Base-by-base conservation (phyloP, 2,797 vertebrate genomes). In the Dermochelys coriacea region DNA sequence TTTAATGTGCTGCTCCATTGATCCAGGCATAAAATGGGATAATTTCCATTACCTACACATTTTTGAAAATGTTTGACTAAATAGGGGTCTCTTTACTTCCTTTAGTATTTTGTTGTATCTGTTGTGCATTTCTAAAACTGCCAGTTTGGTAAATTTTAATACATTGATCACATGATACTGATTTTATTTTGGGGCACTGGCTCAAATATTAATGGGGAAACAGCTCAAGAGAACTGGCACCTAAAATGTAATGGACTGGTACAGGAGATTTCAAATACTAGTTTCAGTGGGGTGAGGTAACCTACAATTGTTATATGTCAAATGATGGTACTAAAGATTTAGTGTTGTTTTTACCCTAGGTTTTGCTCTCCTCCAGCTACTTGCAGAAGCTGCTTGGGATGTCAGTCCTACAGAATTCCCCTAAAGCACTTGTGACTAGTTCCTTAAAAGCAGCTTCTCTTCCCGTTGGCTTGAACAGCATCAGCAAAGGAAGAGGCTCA, bases 391-490 rank as follows among this genome's bases (percentile, higher is more conserved):
- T 80, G 9, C 64, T 93, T 68, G 87, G 54, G 80, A 84, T 8
- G 57, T 77, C 91, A 15, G 78, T 86, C 27, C 47, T 81, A 31
- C n/a, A 8, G 12, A 94, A 84, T 37, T 4, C 92, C 37, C 50
- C 97, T 59, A 91, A 93, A 87, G 71, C 98, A 49, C 95, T 98
- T 4, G 92, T 98, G 84, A 97, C 98, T 94, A 97, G 96, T 88
- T 99, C 98, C 89, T 91, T 99, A 21, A 97, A 91, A 96, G 96
- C 98, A 92, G 96, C 98, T 79, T 97, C 98, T 87, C 96, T 98
- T 86, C 98, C 97, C 4, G 50, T 97, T 0, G 94, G 95, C 37
- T 93, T 98, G 92, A 97, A 96, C 91, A 88, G 88, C 31, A 37
- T 90, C 87, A 94, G 83, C 29, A 96, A 78, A 88, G 88, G 88